Conservation (phyloP, 64 coral and sea anemone species). For the Stylophora pistillata region DNA sequence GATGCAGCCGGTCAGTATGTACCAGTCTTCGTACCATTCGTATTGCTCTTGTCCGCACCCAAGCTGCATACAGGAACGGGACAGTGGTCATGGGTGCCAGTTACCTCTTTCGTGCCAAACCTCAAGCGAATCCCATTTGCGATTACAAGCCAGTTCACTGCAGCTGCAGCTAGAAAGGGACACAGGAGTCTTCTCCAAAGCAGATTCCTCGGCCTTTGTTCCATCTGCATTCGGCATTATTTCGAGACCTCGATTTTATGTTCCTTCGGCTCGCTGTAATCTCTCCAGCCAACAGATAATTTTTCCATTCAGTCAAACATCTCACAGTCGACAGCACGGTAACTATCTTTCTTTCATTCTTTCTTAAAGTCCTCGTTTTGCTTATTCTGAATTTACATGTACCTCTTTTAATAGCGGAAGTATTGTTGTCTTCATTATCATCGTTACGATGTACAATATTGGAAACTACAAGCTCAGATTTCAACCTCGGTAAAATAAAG, state of each 20-base stretch:
- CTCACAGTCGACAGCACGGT: slow-evolving; percentile 6
- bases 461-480: not conserved
- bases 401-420: no score
- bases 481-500: not conserved
- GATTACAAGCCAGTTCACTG: slow-evolving; percentile 32
- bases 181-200: slow-evolving; percentile 1
- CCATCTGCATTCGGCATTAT: slow-evolving; percentile 25
- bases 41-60: slow-evolving; percentile 28
- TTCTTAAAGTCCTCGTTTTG: not conserved
- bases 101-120: slow-evolving; percentile 9
- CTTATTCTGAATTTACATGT: not conserved
- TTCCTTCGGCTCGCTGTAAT: slow-evolving; percentile 12
- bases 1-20: not conserved
- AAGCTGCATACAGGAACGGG: not conserved
- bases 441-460: not conserved
- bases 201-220: not conserved
- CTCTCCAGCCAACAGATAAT: slow-evolving; percentile 9
- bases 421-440: not conserved
- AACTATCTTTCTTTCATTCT: not conserved
- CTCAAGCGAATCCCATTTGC: slow-evolving; percentile 19
- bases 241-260: slow-evolving; percentile 17
- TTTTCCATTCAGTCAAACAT: slow-evolving; percentile 28
- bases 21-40: slow-evolving; percentile 11
- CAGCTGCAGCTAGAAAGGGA: slow-evolving; percentile 1
- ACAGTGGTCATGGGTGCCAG: not conserved